Evolutionary conservation across 2,797 vertebrate species (phyloP), one percentile per base, ranked within the genome.

Genomic region (Hapalemur alaotrensis): DNA sequence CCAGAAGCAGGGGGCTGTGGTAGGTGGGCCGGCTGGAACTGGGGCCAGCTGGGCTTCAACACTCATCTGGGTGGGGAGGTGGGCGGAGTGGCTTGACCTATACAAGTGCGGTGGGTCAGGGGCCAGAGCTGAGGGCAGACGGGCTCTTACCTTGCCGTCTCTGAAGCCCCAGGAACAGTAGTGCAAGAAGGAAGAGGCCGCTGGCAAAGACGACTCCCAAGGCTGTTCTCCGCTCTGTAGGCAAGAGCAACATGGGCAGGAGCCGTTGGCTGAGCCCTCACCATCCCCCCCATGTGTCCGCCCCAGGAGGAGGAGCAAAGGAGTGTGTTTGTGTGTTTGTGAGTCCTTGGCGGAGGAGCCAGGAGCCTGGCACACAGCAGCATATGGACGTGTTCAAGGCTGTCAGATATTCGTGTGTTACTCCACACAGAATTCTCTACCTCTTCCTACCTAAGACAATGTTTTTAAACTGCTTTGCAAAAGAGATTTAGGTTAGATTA

Each of bases 81-180:
- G 50, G 35, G 30, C 8, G n/a, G 46, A 30, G n/a, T 7, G 5
- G 50, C 41, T 28, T 43, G 48, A 38, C 67, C 57, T 69, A 4
- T 69, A 4, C 38, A 57, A 6, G 65, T 38, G 32, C 32, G 43
- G 28, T 52, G 6, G 35, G 76, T 18, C 23, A 13, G 41, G 73
- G 80, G 13, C 41, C 25, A 57, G 67, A 61, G n/a, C 61, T 17
- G 46, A 67, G 50, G 67, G 38, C 2, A 5, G 1, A 12, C 2
- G 17, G 52, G 86, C 1, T 17, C 95, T 97, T 92, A 97, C 97
- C 96, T 95, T 91, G 35, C 59, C 43, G 2, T 89, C 94, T 94
- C 54, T 78, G 57, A 35, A 95, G 50, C 30, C 70, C 61, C 91
- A 98, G 86, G 75, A 95, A 78, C 79, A 96, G 5, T 23, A 98